Evolutionary conservation across 2,113 vertebrate species (phyloP).

Genomic region (Phylloscopus trochiloides): DNA sequence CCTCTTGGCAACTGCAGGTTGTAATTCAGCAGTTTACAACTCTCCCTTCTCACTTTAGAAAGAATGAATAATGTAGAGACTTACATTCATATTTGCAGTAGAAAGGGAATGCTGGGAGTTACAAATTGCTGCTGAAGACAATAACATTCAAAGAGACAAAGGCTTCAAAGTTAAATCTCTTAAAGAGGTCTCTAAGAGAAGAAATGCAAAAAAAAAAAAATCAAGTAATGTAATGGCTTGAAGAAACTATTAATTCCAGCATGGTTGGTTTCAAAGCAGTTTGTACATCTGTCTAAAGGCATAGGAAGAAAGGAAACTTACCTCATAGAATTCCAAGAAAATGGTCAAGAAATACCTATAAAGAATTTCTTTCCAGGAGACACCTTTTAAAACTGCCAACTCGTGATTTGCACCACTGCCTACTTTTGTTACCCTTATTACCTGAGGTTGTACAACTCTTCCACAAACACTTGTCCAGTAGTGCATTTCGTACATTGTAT

Average conservation of each 20-base stretch:
- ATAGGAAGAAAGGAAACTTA: not conserved
- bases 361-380: not conserved
- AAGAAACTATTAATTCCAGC: not conserved
- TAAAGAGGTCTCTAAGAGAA: not conserved
- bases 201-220: not conserved
- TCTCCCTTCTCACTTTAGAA: not conserved
- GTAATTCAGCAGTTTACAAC: slow-evolving; percentile 23
- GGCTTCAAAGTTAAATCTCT: not conserved
- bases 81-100: slow-evolving; percentile 2
- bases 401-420: not conserved
- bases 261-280: not conserved
- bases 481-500: not conserved
- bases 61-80: slow-evolving; percentile 18
- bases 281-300: not conserved
- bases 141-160: not conserved
- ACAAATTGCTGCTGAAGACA: not conserved
- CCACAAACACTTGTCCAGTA: not conserved
- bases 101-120: not conserved
- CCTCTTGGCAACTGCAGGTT: slow-evolving; percentile 1
- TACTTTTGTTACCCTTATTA: not conserved
- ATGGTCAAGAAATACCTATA: not conserved
- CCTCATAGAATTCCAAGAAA: not conserved
- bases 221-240: not conserved
- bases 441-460: not conserved
- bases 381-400: not conserved